These are phyloP conservation scores for Tragelaphus eurycerus DNA, from an alignment of 2,797 vertebrate species.

Conservation along the genomic window DNA sequence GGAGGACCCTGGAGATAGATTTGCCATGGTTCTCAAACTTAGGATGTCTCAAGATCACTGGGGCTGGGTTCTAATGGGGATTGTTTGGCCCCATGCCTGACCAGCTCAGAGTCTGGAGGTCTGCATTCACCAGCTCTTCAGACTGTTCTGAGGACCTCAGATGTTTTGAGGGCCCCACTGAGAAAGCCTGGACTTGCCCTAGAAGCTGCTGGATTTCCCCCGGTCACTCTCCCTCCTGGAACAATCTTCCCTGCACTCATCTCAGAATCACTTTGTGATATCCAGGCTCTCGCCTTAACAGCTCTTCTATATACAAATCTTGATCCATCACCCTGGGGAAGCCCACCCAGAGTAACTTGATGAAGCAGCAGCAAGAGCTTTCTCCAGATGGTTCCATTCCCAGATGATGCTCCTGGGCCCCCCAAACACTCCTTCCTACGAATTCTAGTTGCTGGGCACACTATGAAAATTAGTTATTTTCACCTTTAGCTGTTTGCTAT, in stretches of 20 bases:
- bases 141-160: not conserved
- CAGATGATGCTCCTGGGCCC: not conserved
- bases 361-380: not conserved
- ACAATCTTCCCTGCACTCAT: not conserved
- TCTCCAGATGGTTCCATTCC: not conserved
- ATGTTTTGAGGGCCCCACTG: not conserved
- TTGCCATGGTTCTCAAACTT: not conserved
- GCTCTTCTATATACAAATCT: not conserved
- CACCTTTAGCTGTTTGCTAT: not conserved
- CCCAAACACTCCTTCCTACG: not conserved
- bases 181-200: not conserved
- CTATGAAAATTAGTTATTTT: not conserved
- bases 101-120: not conserved
- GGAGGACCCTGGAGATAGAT: not conserved
- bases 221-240: not conserved
- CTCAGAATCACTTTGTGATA: not conserved
- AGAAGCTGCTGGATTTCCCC: not conserved
- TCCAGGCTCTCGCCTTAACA: fast-evolving
- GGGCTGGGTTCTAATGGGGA: not conserved
- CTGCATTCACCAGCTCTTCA: not conserved
- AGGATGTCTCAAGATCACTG: not conserved
- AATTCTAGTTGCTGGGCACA: not conserved
- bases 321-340: not conserved
- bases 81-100: not conserved
- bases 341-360: not conserved